phyloP scores from a whole-genome alignment of 2,797 vertebrate genomes.

The Pseudochirops cupreus region DNA sequence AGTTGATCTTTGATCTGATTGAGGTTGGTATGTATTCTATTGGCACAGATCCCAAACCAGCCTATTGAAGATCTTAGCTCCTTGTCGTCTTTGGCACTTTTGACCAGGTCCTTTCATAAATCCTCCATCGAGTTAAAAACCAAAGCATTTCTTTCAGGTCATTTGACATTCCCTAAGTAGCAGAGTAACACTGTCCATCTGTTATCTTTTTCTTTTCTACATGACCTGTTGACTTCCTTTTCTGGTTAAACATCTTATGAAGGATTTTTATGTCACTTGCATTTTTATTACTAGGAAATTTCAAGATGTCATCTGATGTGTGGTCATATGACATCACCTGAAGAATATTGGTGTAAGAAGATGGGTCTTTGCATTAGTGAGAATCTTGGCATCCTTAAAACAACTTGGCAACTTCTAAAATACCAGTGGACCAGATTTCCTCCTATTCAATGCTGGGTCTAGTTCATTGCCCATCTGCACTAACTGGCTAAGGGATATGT shows the following conservation, averaged over 20 bases:
- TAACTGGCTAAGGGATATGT: not conserved
- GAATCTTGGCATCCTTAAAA: not conserved
- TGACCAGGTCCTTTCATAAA: not conserved
- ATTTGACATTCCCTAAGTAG: not conserved
- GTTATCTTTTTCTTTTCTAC: not conserved
- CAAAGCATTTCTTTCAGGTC: not conserved
- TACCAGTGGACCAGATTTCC: not conserved
- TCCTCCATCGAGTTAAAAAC: not conserved
- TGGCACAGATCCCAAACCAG: not conserved
- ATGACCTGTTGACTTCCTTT: not conserved
- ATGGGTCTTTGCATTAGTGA: not conserved
- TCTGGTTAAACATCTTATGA: not conserved
- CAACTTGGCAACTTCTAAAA: not conserved
- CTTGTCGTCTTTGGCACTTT: not conserved
- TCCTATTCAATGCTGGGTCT: not conserved
- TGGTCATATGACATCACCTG: not conserved
- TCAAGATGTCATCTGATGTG: not conserved
- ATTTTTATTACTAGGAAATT: not conserved
- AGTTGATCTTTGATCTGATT: not conserved
- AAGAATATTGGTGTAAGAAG: not conserved
- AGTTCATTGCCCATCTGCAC: not conserved
- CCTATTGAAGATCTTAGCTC: not conserved
- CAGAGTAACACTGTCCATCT: not conserved
- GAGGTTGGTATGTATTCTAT: not conserved
- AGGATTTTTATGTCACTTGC: not conserved